Percentiles rank a stretch among this genome's conserved stretches.
Evolutionary conservation across 2,113 vertebrate genomes (phyloP).

Genomic region (Leptocoma aspasia): DNA sequence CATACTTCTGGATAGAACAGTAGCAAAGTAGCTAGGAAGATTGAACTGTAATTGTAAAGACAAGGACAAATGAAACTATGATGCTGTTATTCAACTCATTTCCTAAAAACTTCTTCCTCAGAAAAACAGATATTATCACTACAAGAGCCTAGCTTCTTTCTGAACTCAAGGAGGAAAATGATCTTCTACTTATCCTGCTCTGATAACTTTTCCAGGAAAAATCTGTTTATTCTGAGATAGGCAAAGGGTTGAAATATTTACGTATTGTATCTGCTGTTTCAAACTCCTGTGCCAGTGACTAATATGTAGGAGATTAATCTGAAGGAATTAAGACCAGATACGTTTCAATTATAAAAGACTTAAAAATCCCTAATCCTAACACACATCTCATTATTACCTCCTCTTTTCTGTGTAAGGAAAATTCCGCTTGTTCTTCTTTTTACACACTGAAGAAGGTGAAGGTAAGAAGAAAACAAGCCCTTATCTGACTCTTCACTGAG

Average conservation of each 20-base stretch:
- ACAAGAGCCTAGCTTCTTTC: not conserved
- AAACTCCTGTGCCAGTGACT: not conserved
- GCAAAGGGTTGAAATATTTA: not conserved
- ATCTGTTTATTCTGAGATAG: not conserved
- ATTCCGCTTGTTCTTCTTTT: not conserved
- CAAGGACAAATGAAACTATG: not conserved
- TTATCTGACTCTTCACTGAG: not conserved
- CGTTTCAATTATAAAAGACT: not conserved
- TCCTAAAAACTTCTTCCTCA: not conserved
- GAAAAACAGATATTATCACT: not conserved
- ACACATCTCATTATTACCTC: not conserved
- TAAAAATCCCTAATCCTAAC: not conserved
- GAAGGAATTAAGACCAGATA: not conserved
- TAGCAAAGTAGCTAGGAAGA: not conserved
- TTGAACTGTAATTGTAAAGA: not conserved
- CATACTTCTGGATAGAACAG: not conserved
- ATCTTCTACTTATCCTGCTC: not conserved
- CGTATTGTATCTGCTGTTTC: not conserved
- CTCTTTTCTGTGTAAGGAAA: not conserved
- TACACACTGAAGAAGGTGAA: not conserved
- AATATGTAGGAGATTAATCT: not conserved
- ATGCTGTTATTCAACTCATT: not conserved
- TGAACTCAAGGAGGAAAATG: not conserved
- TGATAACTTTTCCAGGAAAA: not conserved
- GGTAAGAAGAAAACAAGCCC: not conserved